phyloP scores from a whole-genome alignment of 2,888 invertebrate species.

The Andrena haemorrhoa region DNA sequence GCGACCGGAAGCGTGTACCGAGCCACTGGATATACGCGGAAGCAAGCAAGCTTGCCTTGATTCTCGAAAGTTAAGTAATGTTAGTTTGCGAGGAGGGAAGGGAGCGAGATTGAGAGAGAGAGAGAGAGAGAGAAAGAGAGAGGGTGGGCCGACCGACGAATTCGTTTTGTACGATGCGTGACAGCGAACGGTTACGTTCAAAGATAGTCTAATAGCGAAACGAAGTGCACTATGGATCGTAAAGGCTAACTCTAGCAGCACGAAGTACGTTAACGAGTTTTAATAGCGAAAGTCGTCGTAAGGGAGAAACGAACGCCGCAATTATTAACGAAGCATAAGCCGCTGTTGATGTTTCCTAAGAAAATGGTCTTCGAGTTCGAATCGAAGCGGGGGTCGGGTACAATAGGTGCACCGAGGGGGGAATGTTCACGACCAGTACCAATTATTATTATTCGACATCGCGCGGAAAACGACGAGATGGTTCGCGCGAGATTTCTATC shows the following conservation, averaged over 20 bases:
- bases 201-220: conserved; percentile 70
- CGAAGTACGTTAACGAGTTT: conserved; percentile 75
- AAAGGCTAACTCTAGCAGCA: conserved; percentile 79
- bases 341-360: conserved; percentile 74
- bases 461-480: conserved; percentile 35
- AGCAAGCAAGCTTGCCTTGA: conserved; percentile 51
- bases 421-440: conserved; percentile 53
- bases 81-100: conserved; percentile 1
- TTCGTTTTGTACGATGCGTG: conserved; percentile 55
- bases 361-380: conserved; percentile 47
- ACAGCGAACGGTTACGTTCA: conserved; percentile 57
- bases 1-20: conserved; percentile 3
- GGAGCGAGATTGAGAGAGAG: not conserved
- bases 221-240: conserved; percentile 78
- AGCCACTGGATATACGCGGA: conserved; percentile 1
- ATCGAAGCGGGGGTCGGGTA: conserved; percentile 42
- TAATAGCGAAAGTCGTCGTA: conserved; percentile 78
- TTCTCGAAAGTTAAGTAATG: conserved; percentile 55
- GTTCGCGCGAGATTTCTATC: conserved; percentile 63
- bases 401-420: conserved; percentile 35
- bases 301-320: conserved; percentile 64
- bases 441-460: conserved; percentile 57
- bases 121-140: not conserved
- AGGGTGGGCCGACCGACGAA: conserved; percentile 59
- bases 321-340: conserved; percentile 64